These are phyloP conservation scores for Busseola fusca DNA, from an alignment of 2,888 invertebrate genomes.

Conservation along the genomic window DNA sequence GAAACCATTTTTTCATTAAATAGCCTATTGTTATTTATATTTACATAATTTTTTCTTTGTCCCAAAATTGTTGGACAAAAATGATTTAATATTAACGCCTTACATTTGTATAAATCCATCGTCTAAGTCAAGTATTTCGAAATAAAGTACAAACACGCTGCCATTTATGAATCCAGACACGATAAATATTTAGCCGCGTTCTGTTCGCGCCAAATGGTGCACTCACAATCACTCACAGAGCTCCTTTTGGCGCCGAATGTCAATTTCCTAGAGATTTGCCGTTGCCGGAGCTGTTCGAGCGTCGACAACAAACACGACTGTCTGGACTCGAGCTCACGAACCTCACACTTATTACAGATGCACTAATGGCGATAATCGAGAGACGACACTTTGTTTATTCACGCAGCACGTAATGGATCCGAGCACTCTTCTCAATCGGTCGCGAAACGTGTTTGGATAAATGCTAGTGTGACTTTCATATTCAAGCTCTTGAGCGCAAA, in stretches of 20 bases:
- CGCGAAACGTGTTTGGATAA: conserved; percentile 85
- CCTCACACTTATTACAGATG: conserved; percentile 48
- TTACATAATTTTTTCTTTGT: conserved; percentile 26
- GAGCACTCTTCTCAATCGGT: conserved; percentile 84
- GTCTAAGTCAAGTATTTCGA: conserved; percentile 35
- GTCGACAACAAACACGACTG: conserved; percentile 70
- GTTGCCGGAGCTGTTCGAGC: conserved; percentile 71
- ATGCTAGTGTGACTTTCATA: conserved; percentile 85
- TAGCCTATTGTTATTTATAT: conserved; percentile 31
- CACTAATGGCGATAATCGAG: conserved; percentile 73
- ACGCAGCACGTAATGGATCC: conserved; percentile 81
- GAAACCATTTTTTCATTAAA: conserved; percentile 25
- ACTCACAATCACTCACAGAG: conserved; percentile 76
- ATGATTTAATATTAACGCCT: conserved; percentile 14
- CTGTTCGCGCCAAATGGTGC: conserved; percentile 77
- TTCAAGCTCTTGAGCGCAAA: conserved; percentile 69
- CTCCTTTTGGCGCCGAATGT: conserved; percentile 83
- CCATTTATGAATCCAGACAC: conserved; percentile 74
- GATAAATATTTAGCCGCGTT: conserved; percentile 79
- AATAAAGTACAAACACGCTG: conserved; percentile 61
- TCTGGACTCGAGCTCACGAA: conserved; percentile 28
- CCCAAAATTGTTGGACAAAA: conserved; percentile 6
- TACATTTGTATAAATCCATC: conserved; percentile 38
- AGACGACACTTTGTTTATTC: conserved; percentile 76
- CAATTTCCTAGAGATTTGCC: conserved; percentile 83